Evolutionary conservation across 2,797 vertebrate genomes (phyloP).

Genomic region (Erethizon dorsatum): DNA sequence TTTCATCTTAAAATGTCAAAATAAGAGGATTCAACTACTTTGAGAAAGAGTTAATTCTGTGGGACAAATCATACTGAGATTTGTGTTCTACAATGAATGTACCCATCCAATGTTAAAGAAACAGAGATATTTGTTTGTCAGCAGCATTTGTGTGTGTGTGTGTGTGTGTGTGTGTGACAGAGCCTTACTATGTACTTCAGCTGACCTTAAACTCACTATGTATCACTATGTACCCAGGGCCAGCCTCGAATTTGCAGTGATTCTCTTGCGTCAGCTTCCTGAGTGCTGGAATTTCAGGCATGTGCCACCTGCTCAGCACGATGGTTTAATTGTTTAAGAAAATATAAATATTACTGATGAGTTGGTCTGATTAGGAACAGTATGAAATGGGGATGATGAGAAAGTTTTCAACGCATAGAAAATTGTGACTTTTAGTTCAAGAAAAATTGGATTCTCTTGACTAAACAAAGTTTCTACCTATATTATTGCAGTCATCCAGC

Average conservation of each 20-base stretch:
- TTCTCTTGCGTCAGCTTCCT: background rate
- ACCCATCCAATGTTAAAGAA: background rate
- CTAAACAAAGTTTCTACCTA: background rate
- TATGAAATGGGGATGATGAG: background rate
- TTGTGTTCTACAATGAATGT: background rate
- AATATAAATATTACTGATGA: background rate
- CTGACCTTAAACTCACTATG: background rate
- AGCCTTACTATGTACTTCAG: background rate
- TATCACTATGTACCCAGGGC: background rate
- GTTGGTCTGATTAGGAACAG: background rate
- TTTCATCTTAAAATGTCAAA: background rate
- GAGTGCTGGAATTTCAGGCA: background rate
- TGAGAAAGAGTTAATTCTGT: background rate
- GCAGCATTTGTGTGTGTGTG: background rate
- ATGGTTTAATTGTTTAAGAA: background rate
- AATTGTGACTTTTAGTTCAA: background rate
- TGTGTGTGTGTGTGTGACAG: too few species aligned
- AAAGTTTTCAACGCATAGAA: too few species aligned
- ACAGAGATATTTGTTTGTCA: background rate
- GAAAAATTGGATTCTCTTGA: background rate
- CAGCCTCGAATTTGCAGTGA: background rate
- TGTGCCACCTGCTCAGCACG: background rate
- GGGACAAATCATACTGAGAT: background rate
- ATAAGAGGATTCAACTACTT: background rate
- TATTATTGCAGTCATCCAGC: background rate